Evolutionary conservation across 2,888 invertebrate genomes (phyloP), one percentile per base, ranked within the genome.

Genomic region (Euproctis similis): DNA sequence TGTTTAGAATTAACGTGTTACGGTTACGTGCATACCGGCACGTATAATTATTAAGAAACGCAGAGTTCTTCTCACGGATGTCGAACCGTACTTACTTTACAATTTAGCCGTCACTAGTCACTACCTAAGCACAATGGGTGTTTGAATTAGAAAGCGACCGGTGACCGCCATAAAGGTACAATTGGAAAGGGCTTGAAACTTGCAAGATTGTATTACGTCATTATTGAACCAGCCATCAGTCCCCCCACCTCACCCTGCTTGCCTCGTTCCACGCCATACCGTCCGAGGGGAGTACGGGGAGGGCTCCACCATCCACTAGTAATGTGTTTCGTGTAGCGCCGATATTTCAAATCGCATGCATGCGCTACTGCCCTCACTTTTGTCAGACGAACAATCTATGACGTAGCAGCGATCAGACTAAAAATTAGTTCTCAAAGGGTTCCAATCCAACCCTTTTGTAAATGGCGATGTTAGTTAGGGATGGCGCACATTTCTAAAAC

Each of bases 61-160:
- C 4, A 14, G 42, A 53, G 46, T 42, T 46, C 53, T 78, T 81
- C 80, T 77, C 80, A 80, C 78, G 80, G 70, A 71, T 71, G 70
- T 63, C 61, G 67, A 68, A 69, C 58, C 53, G 56, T 60, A 59
- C 60, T 6, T 4, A 6, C 4, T 14, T 62, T 57, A 65, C 57
- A 58, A 61, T 63, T 61, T 60, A 53, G 59, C 59, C 56, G n/a
- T n/a, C n/a, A n/a, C n/a, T 6, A 4, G 69, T 66, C 64, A 60
- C 57, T 62, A 55, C 46, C 54, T 60, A 62, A 66, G 65, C 65
- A 80, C 82, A 80, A 81, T 80, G 63, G 63, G 56, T 65, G 74
- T 81, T 81, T 81, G 82, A 82, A 77, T 81, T 82, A 82, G 82
- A 82, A 84, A 82, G 82, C 76, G 61, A 51, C 64, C 59, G 57